Conservation (phyloP, 2,888 invertebrate genomes). For the Drosophila birchii region DNA sequence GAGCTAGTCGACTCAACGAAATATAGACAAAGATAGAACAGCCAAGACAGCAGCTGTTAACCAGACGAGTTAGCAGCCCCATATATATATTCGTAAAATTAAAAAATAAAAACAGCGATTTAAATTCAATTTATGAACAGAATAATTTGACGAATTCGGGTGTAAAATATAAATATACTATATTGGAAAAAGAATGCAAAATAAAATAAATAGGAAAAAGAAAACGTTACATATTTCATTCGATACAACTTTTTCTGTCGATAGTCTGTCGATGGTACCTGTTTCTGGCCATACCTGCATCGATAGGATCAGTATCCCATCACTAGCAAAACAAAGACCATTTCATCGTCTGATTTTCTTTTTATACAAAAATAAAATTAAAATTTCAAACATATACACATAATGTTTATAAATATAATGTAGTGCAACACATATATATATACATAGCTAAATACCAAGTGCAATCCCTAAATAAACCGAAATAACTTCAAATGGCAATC, state of each 20-base stretch:
- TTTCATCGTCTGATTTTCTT: slow-evolving; percentile 44
- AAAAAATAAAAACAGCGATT: too few relatives aligned
- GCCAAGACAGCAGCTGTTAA: too few relatives aligned
- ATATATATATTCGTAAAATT: too few relatives aligned
- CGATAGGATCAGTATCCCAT: background rate
- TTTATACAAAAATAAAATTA: slow-evolving; percentile 41
- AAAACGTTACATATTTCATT: too few relatives aligned
- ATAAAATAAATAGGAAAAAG: too few relatives aligned
- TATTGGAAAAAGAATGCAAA: too few relatives aligned
- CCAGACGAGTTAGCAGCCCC: too few relatives aligned
- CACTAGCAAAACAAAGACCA: slow-evolving; percentile 5
- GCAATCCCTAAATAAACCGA: slow-evolving; percentile 49
- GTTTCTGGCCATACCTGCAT: background rate
- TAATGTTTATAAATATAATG: slow-evolving; percentile 57
- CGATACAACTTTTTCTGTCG: background rate
- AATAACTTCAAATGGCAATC: slow-evolving; percentile 55
- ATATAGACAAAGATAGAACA: too few relatives aligned
- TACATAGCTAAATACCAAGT: slow-evolving; percentile 46
- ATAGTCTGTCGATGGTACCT: background rate
- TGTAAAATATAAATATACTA: too few relatives aligned
- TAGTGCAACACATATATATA: slow-evolving; percentile 44
- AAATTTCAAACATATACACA: slow-evolving; percentile 49
- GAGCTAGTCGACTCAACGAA: too few relatives aligned
- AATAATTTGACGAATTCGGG: too few relatives aligned
- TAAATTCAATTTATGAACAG: too few relatives aligned